These are phyloP conservation scores for Tetragonisca angustula DNA, from an alignment of 2,888 invertebrate genomes.

Conservation along the genomic window DNA sequence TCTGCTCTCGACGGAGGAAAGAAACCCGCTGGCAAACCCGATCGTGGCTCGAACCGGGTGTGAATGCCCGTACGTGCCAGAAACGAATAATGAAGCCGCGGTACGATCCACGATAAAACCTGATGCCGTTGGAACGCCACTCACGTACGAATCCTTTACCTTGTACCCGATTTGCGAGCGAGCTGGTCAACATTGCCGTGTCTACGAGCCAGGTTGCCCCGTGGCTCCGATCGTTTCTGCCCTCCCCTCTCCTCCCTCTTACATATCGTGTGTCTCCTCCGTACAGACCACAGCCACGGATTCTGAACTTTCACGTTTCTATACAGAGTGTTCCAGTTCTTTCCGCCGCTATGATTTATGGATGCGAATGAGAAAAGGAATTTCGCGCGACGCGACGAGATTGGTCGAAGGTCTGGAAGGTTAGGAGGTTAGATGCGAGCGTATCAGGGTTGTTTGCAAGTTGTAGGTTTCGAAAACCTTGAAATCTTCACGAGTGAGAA, in stretches of 20 bases:
- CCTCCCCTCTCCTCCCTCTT: neutral
- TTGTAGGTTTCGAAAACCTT: neutral
- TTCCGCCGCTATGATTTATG: neutral
- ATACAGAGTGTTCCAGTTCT: neutral
- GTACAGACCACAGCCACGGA: neutral
- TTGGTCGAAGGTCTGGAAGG: neutral
- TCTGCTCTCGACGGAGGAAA: constrained; percentile 56
- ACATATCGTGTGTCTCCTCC: neutral
- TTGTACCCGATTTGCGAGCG: constrained; percentile 75
- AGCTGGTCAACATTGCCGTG: constrained; percentile 67
- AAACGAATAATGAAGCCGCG: constrained; percentile 76
- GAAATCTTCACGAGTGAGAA: neutral
- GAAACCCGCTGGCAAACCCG: constrained; percentile 65
- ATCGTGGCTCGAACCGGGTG: constrained; percentile 68
- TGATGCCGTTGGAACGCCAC: constrained; percentile 70
- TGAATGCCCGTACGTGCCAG: constrained; percentile 75
- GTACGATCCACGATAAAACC: constrained; percentile 70
- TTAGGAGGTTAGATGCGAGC: neutral
- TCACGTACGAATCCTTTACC: constrained; percentile 75
- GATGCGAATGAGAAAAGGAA: neutral
- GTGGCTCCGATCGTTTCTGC: constrained; percentile 27
- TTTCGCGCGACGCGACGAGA: too few relatives aligned
- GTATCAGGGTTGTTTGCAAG: neutral
- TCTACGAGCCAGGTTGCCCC: constrained; percentile 62
- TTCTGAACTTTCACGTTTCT: constrained; percentile 19